Evolutionary conservation across 2,888 invertebrate species (phyloP).

Genomic region (Cataglyphis altisquamis): DNA sequence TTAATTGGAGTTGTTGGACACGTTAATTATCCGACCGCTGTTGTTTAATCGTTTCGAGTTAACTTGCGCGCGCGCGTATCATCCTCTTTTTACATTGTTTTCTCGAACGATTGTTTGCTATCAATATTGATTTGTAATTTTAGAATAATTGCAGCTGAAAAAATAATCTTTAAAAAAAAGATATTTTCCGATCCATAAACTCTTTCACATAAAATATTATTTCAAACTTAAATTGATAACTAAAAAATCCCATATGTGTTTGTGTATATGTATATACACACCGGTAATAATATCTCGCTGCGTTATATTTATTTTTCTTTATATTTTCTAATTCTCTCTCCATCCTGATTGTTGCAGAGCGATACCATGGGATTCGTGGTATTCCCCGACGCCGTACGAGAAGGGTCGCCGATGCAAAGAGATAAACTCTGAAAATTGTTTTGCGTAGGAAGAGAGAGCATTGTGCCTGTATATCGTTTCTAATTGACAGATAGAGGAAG

Average conservation of each 20-base stretch:
- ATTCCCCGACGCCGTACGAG: constrained; percentile 45
- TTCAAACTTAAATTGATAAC: neutral
- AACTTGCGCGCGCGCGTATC: constrained; percentile 11
- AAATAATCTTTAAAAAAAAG: neutral
- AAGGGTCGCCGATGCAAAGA: constrained; percentile 58
- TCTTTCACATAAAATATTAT: neutral
- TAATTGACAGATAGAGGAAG: constrained; percentile 80
- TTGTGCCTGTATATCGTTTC: constrained; percentile 76
- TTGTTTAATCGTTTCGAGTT: constrained; percentile 68
- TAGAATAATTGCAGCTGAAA: neutral
- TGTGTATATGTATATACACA: neutral
- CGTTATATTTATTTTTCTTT: neutral
- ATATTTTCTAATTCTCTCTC: constrained; percentile 33
- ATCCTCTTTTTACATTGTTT: neutral
- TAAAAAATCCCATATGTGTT: neutral
- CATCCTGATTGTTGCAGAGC: constrained; percentile 67
- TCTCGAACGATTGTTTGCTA: neutral
- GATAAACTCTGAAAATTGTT: constrained; percentile 72
- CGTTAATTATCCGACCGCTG: constrained; percentile 57
- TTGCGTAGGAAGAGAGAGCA: constrained; percentile 61
- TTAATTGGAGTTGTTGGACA: constrained; percentile 76
- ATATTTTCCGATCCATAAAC: neutral
- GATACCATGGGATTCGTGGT: constrained; percentile 38
- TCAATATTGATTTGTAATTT: constrained; percentile 21
- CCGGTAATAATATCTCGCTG: neutral